Base-by-base conservation (phyloP, 2,113 vertebrate genomes). In the Strix aluco region DNA sequence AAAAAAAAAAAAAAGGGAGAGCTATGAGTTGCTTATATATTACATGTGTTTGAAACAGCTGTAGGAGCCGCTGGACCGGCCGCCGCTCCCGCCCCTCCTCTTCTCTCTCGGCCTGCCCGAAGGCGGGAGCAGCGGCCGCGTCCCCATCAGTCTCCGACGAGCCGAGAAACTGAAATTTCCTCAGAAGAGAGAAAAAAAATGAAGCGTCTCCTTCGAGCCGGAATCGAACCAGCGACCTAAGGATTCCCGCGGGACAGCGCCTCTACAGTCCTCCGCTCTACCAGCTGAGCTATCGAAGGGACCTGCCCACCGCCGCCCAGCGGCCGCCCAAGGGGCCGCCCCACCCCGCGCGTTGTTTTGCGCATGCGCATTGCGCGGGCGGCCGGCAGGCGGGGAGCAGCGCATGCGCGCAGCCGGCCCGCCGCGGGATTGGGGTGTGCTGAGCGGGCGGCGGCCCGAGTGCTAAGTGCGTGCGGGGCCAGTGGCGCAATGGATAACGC, bases 191-290 rank as follows among this genome's bases (percentile, higher is more conserved):
- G 4, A 2, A 4, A 3, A 4, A 6, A 32, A 44, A 2, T 2
- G 2, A 0, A 44, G 5, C 10, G 4, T 27, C 87, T 95, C 96
- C 96, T 96, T 95, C 96, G 96, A 96, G 96, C 95, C 95, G 95
- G 95, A 96, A 95, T 95, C 93, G 95, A 96, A 95, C 95, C 99
- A 99, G 99, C 99, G 99, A 99, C 99, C 99, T 99, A 99, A 99
- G 99, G 99, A 99, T 99, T 10, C 0, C 98, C 5, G 32, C 0
- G 1, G 1, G 1, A 3, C 34, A 5, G 17, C 1, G 5, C 30
- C 71, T 44, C 81, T 74, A 44, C 98, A 99, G 99, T 99, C 98
- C 98, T 99, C 99, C 97, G 96, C 99, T 99, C 99, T 99, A 98
- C 98, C 98, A 98, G 98, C 98, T 99, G 98, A 98, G 98, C 98